Base-by-base conservation (phyloP, 2,888 invertebrate genomes). In the Atrina japonica region DNA sequence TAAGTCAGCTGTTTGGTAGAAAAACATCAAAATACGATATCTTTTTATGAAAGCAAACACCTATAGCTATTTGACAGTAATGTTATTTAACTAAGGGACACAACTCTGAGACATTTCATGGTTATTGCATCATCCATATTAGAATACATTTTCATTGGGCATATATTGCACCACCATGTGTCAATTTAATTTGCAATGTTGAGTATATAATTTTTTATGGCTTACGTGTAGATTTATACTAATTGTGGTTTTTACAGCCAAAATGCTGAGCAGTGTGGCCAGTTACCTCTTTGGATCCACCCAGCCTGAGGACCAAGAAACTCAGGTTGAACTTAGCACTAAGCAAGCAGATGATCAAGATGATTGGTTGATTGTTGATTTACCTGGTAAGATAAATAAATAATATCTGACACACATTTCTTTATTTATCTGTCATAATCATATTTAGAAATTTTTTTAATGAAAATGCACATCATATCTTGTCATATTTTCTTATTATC, bases 261-360 rank as follows among this genome's bases (percentile, higher is more conserved):
- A 52, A 29, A 83, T 83, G 83, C 70, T 83, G 64, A 80, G 69
- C 65, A 83, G 85, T 72, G 81, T 85, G 70, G 78, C 82, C 49
- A 80, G 72, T 70, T 81, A 80, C 63, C 70, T 86, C 64, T 86
- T 86, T 77, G 83, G 83, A 21, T 75, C 75, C 47, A 70, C 77
- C 49, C 58, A 69, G 41, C 66, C 76, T 29, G 69, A 74, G 47
- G 73, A 80, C 25, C 61, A 66, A 49, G 58, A 67, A 9, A 66
- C 47, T 35, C 66, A 71, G 43, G 70, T 72, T 59, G 70, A 78
- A 40, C 77, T 83, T 56, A 75, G 77, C 23, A 81, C 77, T 1
- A 59, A 77, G 47, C 73, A 78, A 41, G 67, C 80, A 59, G 73
- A 73, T 41, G 78, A 73, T 50, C 35, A 35, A 7, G 68, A 78